Evolutionary conservation across 2,113 vertebrate genomes (phyloP).

Genomic region (Ciconia boyciana): DNA sequence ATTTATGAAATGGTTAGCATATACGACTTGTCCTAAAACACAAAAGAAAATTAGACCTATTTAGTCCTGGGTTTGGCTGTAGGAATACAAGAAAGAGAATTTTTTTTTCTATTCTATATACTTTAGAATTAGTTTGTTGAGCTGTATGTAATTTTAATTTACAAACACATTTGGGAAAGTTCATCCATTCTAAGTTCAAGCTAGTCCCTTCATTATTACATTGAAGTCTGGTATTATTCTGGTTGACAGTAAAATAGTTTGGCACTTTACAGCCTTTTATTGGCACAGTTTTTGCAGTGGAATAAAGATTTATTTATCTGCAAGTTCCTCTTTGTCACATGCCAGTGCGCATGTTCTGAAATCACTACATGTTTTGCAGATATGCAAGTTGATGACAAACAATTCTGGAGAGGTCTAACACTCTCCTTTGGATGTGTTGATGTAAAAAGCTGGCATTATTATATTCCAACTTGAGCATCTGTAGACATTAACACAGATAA

Average conservation of each 20-base stretch:
- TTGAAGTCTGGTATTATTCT: conserved; percentile 1
- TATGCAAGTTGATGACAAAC: conserved; percentile 54
- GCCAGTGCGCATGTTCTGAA: conserved; percentile 41
- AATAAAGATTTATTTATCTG: conserved; percentile 56
- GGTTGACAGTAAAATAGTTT: conserved; percentile 14
- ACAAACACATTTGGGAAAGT: neutral
- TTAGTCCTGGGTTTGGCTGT: neutral
- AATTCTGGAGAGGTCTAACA: conserved; percentile 63
- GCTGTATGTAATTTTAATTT: neutral
- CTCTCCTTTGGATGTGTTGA: conserved; percentile 35
- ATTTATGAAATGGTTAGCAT: conserved; percentile 88
- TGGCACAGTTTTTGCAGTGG: conserved; percentile 3
- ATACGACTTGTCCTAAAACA: conserved; percentile 88
- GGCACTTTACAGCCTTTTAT: neutral
- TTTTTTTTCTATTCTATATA: neutral
- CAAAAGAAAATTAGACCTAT: neutral
- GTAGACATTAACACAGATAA: conserved; percentile 43
- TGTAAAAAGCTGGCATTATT: conserved; percentile 37
- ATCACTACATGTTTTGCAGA: conserved; percentile 46
- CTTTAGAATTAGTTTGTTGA: neutral
- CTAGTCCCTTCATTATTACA: neutral
- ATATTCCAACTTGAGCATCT: conserved; percentile 33
- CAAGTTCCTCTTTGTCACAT: conserved; percentile 37
- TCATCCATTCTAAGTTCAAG: neutral
- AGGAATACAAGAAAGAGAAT: neutral